Percentiles rank a stretch among this genome's conserved stretches.
Conservation (phyloP, 2,113 vertebrate species). For the Corythaeola cristata region DNA sequence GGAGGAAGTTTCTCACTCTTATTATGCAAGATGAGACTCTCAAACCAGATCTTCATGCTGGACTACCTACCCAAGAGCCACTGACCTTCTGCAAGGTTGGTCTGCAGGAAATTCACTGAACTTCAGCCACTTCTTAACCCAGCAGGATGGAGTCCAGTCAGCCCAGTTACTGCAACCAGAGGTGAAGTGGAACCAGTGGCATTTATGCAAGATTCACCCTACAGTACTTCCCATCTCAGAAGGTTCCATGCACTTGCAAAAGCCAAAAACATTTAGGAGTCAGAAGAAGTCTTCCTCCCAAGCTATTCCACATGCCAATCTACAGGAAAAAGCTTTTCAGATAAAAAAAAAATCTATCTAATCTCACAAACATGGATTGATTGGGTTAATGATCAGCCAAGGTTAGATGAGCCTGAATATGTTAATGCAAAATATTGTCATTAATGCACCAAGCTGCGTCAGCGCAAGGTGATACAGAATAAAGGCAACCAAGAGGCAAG, state of each 20-base stretch:
- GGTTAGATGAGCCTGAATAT: background rate
- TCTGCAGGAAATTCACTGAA: background rate
- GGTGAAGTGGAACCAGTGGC: background rate
- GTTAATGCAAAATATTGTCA: background rate
- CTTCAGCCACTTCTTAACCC: background rate
- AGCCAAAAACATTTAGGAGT: no score
- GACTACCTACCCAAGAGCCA: background rate
- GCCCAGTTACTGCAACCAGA: background rate
- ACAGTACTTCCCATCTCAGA: background rate
- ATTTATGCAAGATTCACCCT: background rate
- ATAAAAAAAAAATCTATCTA: background rate
- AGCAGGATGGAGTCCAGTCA: background rate
- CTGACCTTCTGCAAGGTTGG: rapidly evolving
- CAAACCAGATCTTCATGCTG: rapidly evolving
- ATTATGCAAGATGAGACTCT: background rate
- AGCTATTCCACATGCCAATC: background rate
- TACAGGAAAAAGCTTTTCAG: background rate
- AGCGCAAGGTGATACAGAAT: background rate
- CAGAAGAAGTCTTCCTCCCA: background rate
- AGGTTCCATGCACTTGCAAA: background rate
- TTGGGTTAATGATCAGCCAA: background rate
- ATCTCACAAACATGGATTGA: background rate
- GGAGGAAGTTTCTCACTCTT: background rate
- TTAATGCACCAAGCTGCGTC: background rate
- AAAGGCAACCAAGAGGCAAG: background rate